Base-by-base conservation (phyloP, 2,888 invertebrate species). In the Parnassius orleans region DNA sequence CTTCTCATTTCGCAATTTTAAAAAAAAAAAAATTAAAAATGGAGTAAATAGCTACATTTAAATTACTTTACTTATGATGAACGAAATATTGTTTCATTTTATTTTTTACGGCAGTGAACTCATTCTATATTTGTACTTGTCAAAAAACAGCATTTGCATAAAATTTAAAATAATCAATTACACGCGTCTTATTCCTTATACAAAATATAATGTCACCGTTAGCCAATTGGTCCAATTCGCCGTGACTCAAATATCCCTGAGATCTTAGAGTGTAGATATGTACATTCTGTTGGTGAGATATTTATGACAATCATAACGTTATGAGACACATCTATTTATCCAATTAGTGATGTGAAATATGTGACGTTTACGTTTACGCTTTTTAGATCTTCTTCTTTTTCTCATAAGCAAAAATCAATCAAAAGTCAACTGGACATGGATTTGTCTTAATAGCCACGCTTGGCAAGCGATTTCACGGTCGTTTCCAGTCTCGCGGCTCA, bases 221-320 rank as follows among this genome's bases (percentile, higher is more conserved):
- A n/a, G 47, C 52, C 46, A 44, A 57, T 42, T 33, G 14, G 24
- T 19, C 19, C 44, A 51, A 53, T 57, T 57, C 43, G 41, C 57
- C 57, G 19, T 43, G 11, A 50, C 50, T 11, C 48, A n/a, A 57
- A 62, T 62, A 57, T 33, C n/a, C 50, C 3, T 48, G 12, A 19
- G 57, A 62, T 19, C 19, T 19, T 19, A 19, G 19, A 19, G 19
- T 2, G 19, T 19, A 19, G 19, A 2, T 19, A 19, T 2, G 19
- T 19, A 19, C 2, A 19, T 19, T 19, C 19, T 19, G 19, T 19
- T 19, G 19, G 19, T 19, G 2, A 19, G 19, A 19, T 19, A 19
- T 62, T 53, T 53, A 62, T 62, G 53, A 44, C 43, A 50, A 33
- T 50, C 44, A 43, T 53, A 57, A 57, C 53, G 58, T 41, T 58